A percentile compares a stretch with the other conserved stretches of the same genome.
These are phyloP conservation scores for Leptopilina myrica DNA, from an alignment of 2,888 invertebrate species.

Conservation along the genomic window DNA sequence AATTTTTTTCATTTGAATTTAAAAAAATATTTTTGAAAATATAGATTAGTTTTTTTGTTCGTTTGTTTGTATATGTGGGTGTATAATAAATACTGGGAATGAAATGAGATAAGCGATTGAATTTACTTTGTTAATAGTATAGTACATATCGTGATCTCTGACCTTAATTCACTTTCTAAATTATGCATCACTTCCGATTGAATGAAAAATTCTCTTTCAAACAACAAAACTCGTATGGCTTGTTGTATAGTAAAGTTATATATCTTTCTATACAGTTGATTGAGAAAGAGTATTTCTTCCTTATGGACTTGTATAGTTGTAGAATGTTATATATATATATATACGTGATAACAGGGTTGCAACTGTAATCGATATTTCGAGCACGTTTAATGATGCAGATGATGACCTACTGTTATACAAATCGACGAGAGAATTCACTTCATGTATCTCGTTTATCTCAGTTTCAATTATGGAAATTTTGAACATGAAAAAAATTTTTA, in stretches of 20 bases:
- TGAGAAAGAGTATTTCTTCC: slow-evolving; percentile 9
- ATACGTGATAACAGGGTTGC: slow-evolving; percentile 15
- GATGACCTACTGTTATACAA: slow-evolving; percentile 28
- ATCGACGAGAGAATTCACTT: background rate
- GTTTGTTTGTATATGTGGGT: no score
- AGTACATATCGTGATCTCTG: background rate
- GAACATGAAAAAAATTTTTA: background rate
- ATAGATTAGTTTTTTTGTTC: no score
- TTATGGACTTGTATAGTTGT: background rate
- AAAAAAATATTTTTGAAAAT: no score
- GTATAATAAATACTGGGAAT: background rate
- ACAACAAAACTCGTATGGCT: background rate
- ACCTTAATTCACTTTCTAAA: slow-evolving; percentile 3
- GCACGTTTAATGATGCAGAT: slow-evolving; percentile 24
- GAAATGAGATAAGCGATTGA: background rate
- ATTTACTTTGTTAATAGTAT: background rate
- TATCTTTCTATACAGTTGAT: background rate
- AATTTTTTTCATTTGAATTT: no score
- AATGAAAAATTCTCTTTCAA: background rate
- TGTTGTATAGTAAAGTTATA: background rate
- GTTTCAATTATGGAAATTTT: background rate
- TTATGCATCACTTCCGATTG: slow-evolving; percentile 22
- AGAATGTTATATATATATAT: background rate
- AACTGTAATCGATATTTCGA: slow-evolving; percentile 26
- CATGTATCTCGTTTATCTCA: background rate